These are phyloP conservation scores for Eilema caniola DNA, from an alignment of 2,888 invertebrate genomes.

Conservation along the genomic window DNA sequence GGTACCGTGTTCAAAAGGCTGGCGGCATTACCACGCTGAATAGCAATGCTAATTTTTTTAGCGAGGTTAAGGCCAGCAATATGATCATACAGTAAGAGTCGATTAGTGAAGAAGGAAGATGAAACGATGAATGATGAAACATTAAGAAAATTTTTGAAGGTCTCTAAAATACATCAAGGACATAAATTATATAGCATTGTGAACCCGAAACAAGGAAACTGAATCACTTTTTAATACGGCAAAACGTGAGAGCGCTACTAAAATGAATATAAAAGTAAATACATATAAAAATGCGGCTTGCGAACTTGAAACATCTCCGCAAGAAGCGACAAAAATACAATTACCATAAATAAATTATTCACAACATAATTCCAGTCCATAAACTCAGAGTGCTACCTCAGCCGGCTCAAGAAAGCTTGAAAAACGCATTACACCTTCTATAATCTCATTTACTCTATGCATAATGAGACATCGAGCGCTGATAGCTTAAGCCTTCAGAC, in stretches of 20 bases:
- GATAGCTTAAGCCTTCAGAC: slow-evolving; percentile 16
- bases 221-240: neutral
- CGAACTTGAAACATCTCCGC: slow-evolving; percentile 34
- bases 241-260: neutral
- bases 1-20: too few relatives aligned
- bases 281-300: slow-evolving; percentile 18
- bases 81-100: too few relatives aligned
- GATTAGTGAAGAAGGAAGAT: too few relatives aligned
- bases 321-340: slow-evolving; percentile 45
- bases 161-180: too few relatives aligned
- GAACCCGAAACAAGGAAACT: neutral
- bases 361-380: slow-evolving; percentile 56
- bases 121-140: too few relatives aligned
- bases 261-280: slow-evolving; percentile 28
- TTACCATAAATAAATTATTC: slow-evolving; percentile 62
- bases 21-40: too few relatives aligned
- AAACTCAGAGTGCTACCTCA: slow-evolving; percentile 52
- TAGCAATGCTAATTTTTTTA: too few relatives aligned
- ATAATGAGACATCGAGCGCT: slow-evolving; percentile 49
- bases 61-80: too few relatives aligned
- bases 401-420: slow-evolving; percentile 44
- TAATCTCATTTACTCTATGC: slow-evolving; percentile 56
- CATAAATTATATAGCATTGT: slow-evolving; percentile 14
- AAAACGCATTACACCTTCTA: slow-evolving; percentile 54
- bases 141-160: too few relatives aligned